Evolutionary conservation across 2,797 vertebrate species (phyloP).

Genomic region (Syndactyla subalaris): DNA sequence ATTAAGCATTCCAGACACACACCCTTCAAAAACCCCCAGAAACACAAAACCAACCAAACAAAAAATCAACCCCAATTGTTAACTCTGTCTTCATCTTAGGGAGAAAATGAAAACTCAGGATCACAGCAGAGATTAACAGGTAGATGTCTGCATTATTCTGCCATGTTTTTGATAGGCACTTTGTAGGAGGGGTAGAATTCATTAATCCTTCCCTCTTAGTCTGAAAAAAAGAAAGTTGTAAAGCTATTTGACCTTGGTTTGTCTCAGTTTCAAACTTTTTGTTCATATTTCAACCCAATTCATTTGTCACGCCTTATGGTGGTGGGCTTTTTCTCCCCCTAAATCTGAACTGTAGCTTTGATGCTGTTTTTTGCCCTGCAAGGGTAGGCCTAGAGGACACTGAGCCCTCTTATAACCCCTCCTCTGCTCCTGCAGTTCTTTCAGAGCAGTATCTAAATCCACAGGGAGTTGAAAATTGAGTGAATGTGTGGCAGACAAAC

Average conservation of each 20-base stretch:
- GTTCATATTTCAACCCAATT: not conserved
- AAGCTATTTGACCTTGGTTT: not conserved
- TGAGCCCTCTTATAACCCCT: not conserved
- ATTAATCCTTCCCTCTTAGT: not conserved
- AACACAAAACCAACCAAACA: not conserved
- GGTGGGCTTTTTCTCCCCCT: not conserved
- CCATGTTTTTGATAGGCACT: not conserved
- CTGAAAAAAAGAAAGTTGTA: not conserved
- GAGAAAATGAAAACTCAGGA: not conserved
- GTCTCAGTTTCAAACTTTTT: not conserved
- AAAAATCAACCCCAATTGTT: not conserved
- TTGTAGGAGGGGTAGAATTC: not conserved
- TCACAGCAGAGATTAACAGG: not conserved
- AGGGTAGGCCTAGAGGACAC: not conserved
- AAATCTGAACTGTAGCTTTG: not conserved
- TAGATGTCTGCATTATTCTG: not conserved
- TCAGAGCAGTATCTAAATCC: not conserved
- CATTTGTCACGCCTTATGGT: not conserved
- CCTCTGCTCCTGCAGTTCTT: not conserved
- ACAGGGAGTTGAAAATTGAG: accelerated
- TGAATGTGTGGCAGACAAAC: not conserved
- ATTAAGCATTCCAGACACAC: not conserved
- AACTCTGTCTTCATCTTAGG: not conserved
- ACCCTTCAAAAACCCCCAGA: accelerated
- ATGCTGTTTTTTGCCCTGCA: not conserved